These are phyloP conservation scores for Perithous albicinctus DNA, from an alignment of 2,888 invertebrate genomes.

Conservation along the genomic window DNA sequence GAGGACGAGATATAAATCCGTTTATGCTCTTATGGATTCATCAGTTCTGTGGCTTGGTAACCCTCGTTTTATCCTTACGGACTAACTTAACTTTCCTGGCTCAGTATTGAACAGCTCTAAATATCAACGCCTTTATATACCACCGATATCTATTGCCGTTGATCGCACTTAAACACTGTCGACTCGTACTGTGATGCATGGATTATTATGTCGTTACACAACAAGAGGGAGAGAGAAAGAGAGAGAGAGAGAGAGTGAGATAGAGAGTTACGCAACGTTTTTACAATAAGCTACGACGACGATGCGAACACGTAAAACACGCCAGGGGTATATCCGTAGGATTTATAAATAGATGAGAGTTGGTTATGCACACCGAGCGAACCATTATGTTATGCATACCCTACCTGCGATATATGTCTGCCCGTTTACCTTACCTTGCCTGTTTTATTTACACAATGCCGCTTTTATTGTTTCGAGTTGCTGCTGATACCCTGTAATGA, in stretches of 20 bases:
- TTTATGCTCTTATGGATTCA: no score
- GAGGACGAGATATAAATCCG: no score
- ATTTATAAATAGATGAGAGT: slow-evolving; percentile 81
- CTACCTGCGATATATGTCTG: slow-evolving; percentile 73
- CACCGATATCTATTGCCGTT: background rate
- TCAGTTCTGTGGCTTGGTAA: no score
- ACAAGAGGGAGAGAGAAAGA: no score
- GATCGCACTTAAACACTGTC: background rate
- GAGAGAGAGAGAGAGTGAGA: no score
- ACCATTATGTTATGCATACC: slow-evolving; percentile 76
- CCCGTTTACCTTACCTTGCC: slow-evolving; percentile 58
- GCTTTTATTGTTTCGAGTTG: slow-evolving; percentile 1
- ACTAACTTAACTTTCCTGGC: background rate
- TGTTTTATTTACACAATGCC: slow-evolving; percentile 24
- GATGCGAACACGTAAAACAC: slow-evolving; percentile 50
- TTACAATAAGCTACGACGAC: slow-evolving; percentile 53
- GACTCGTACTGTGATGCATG: background rate
- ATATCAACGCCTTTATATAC: background rate
- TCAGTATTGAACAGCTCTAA: background rate
- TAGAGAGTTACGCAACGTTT: slow-evolving; percentile 37
- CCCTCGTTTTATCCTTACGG: no score
- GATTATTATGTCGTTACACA: slow-evolving; percentile 44
- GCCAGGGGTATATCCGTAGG: slow-evolving; percentile 75
- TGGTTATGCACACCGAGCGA: slow-evolving; percentile 77
- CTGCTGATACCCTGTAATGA: background rate